Evolutionary conservation across 2,888 invertebrate genomes (phyloP).

Genomic region (Cheilosia impressa): DNA sequence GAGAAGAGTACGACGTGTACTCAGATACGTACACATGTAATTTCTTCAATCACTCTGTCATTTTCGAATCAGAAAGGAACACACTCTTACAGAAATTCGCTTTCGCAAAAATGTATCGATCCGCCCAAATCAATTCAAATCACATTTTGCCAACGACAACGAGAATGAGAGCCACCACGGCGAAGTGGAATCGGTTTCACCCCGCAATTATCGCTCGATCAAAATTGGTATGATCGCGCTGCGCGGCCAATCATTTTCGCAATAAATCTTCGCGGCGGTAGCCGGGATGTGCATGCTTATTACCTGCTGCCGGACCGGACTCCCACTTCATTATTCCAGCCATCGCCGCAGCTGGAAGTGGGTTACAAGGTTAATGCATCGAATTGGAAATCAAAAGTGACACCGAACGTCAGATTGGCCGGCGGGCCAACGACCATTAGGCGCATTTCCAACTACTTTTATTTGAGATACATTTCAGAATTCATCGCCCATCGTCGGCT

Average conservation of each 20-base stretch:
- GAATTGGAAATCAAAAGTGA: conserved; percentile 70
- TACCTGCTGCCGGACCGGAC: conserved; percentile 7
- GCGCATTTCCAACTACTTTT: conserved; percentile 25
- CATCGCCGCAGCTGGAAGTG: conserved; percentile 18
- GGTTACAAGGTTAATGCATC: conserved; percentile 58
- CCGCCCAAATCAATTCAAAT: conserved; percentile 26
- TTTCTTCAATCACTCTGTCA: conserved; percentile 20
- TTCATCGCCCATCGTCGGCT: conserved; percentile 35
- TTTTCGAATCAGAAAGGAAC: conserved; percentile 31
- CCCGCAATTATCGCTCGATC: conserved; percentile 33
- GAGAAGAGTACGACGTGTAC: not conserved
- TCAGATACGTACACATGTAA: conserved; percentile 1
- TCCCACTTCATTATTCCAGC: conserved; percentile 13
- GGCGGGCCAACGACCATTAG: conserved; percentile 20
- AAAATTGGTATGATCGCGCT: conserved; percentile 31
- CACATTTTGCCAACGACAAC: conserved; percentile 21
- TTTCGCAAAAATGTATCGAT: conserved; percentile 20
- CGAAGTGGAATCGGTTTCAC: not conserved
- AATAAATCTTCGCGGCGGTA: conserved; percentile 27
- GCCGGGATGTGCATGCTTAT: conserved; percentile 34
- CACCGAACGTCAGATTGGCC: conserved; percentile 25
- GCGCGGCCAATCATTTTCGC: conserved; percentile 31
- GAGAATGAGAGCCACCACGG: conserved; percentile 4
- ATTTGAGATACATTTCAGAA: conserved; percentile 29
- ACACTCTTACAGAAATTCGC: conserved; percentile 10